Base-by-base conservation (phyloP, 1,140 invertebrate species). In the Pogonomyrmex californicus region DNA sequence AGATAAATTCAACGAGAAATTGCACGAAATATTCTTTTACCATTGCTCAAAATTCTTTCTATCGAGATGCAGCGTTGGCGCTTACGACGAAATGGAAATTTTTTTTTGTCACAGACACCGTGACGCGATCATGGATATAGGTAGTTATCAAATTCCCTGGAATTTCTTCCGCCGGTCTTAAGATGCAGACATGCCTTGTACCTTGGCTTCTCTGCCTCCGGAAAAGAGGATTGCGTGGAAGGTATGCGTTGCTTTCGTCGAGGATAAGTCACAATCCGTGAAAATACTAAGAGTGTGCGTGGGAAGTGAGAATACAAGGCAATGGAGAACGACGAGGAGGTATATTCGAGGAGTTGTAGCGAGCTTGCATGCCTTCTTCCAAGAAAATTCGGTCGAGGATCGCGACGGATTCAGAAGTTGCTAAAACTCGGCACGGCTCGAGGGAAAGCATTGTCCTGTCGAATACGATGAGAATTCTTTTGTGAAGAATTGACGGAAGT, bases 181-280 rank as follows among this genome's bases (percentile, higher is more conserved):
- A 85, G 41, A 91, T 30, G 71, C 54, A 77, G 65, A 87, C 54
- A 79, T 85, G 68, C 75, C 73, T 87, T 51, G 65, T 73, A 66
- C 54, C 41, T 41, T 75, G 58, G 36, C 88, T 82, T 87, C 47
- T 63, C 49, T 41, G 60, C 44, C 23, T 51, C 12, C 56, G 9
- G 49, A 41, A 86, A 90, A 87, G 88, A 90, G 82, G 81, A 88
- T 90, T 90, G 76, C 76, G 30, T 12, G 10, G 56, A 33, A 90
- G 66, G 79, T 85, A 82, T 79, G 81, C 86, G 81, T 76, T 66
- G 73, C 82, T 62, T 83, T 30, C 54, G 41, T 36, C 49, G n/a
- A 12, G 68, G 75, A 90, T 90, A 85, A 85, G 81, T 87, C 79
- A 86, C 86, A 63, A 87, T 87, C 88, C 54, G 56, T 76, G 77